Evolutionary conservation across 1,140 invertebrate genomes (phyloP).

Genomic region (Cydia pomonella): DNA sequence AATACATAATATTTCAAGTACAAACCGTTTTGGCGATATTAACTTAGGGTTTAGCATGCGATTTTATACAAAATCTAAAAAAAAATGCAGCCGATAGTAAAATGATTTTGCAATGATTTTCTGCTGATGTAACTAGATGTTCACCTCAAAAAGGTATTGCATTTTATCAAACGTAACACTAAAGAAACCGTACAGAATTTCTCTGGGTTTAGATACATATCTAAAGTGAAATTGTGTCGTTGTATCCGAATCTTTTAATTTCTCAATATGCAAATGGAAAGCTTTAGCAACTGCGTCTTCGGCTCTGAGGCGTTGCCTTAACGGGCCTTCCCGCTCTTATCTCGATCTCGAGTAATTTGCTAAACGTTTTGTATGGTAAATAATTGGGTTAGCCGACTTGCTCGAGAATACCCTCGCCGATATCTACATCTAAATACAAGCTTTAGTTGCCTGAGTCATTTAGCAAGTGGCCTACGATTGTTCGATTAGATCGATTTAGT

Average conservation of each 20-base stretch:
- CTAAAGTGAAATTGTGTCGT: too few species aligned
- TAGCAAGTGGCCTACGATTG: not conserved
- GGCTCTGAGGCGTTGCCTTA: slow-evolving; percentile 27
- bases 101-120: too few species aligned
- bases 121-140: too few species aligned
- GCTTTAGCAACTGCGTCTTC: slow-evolving; percentile 9
- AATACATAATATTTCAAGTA: too few species aligned
- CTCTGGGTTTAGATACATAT: too few species aligned
- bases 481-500: not conserved
- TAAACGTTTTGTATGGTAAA: slow-evolving; percentile 33
- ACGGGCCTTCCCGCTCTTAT: slow-evolving; percentile 9
- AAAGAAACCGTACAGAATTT: too few species aligned
- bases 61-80: too few species aligned
- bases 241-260: slow-evolving; percentile 8
- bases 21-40: too few species aligned
- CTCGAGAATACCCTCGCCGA: slow-evolving; percentile 14
- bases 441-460: not conserved
- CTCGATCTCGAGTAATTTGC: slow-evolving; percentile 30
- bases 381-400: slow-evolving; percentile 28
- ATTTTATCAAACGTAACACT: too few species aligned
- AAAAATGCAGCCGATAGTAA: too few species aligned
- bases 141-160: too few species aligned
- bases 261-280: slow-evolving; percentile 20
- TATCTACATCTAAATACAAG: not conserved
- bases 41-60: too few species aligned